A percentile compares a stretch with the other conserved stretches of the same genome.
phyloP scores from a whole-genome alignment of 1,140 invertebrate genomes.

The Wiebesia pumilae region DNA sequence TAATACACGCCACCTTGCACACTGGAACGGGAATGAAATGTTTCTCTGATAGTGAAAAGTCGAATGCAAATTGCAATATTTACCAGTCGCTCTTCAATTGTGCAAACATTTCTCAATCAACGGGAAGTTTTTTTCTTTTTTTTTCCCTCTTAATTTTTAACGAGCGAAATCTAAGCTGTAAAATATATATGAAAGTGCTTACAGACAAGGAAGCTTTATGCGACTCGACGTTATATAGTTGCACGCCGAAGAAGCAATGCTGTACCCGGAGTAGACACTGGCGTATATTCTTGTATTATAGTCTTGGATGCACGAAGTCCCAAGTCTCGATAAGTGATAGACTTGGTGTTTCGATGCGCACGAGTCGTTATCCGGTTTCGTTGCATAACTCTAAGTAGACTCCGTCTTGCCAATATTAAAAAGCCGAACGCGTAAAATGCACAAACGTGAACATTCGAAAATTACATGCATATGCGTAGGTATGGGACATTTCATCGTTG shows the following conservation, averaged over 20 bases:
- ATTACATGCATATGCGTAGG: not conserved
- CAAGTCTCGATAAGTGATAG: constrained; percentile 18
- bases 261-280: not conserved
- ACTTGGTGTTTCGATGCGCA: constrained; percentile 17
- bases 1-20: not conserved
- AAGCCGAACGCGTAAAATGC: not conserved
- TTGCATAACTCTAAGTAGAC: constrained; percentile 30
- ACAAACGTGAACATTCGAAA: not conserved
- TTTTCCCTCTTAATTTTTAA: not conserved
- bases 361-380: not conserved
- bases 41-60: not conserved
- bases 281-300: not conserved
- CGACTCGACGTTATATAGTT: not conserved
- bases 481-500: not conserved
- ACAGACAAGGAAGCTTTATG: not conserved
- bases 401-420: constrained; percentile 17
- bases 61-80: not conserved
- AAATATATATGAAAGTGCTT: not conserved
- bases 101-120: not conserved
- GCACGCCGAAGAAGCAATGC: too few species aligned
- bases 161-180: not conserved
- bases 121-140: too few species aligned
- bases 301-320: not conserved
- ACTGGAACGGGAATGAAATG: not conserved
- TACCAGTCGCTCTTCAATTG: not conserved